Evolutionary conservation across 2,888 invertebrate species (phyloP).

Genomic region (Drosophila monieri): DNA sequence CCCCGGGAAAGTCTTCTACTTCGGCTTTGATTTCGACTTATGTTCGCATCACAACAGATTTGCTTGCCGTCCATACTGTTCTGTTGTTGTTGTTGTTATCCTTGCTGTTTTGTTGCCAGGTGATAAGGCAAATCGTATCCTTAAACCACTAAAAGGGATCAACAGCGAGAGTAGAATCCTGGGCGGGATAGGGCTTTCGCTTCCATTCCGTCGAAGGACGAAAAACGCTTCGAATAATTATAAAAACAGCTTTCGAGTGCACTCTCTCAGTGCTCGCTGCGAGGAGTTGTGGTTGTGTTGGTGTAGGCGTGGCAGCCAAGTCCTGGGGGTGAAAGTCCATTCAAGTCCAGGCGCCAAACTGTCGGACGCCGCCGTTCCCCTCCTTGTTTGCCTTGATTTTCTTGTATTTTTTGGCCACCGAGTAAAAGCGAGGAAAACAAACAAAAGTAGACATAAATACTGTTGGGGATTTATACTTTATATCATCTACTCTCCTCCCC

Average conservation of each 20-base stretch:
- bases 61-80: conserved; percentile 33
- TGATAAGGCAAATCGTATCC: conserved; percentile 41
- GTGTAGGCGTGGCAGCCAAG: background rate
- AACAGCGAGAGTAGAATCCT: background rate
- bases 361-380: conserved; percentile 65
- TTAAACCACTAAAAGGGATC: conserved; percentile 33
- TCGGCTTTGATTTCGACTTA: conserved; percentile 39
- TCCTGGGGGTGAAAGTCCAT: conserved; percentile 4
- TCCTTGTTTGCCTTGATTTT: background rate
- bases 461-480: conserved; percentile 25
- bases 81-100: background rate
- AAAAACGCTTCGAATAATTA: conserved; percentile 41
- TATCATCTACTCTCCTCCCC: background rate
- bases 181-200: background rate
- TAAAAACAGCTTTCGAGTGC: conserved; percentile 45
- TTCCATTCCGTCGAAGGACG: background rate
- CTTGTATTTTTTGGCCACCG: conserved; percentile 10
- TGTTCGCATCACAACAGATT: conserved; percentile 33
- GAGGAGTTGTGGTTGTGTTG: background rate
- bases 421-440: conserved; percentile 37
- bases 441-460: conserved; percentile 45
- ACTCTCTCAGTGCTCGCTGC: conserved; percentile 24
- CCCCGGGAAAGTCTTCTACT: background rate
- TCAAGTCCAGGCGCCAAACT: conserved; percentile 62
- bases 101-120: conserved; percentile 32